Conservation (phyloP, 1,140 invertebrate genomes). For the Drosophila sucinea region DNA sequence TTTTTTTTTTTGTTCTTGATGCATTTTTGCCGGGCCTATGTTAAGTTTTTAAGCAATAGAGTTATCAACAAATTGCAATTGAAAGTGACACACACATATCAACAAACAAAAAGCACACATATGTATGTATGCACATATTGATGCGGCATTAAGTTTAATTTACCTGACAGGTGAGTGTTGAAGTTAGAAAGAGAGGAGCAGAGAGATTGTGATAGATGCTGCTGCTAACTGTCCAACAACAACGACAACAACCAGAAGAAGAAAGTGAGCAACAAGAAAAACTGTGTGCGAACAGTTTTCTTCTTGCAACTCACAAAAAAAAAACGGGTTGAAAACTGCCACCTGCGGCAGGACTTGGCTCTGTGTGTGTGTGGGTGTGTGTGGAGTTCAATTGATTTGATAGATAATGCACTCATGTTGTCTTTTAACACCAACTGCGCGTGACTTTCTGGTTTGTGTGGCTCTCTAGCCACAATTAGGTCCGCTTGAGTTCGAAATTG, state of each 20-base stretch:
- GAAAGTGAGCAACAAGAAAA: conserved; percentile 62
- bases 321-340: conserved; percentile 57
- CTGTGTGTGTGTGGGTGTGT: conserved; percentile 28
- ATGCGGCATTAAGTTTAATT: conserved; percentile 1
- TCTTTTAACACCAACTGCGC: conserved; percentile 58
- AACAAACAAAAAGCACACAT: conserved; percentile 45
- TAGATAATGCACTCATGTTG: conserved; percentile 51
- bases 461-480: conserved; percentile 61
- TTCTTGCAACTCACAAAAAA: conserved; percentile 48
- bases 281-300: conserved; percentile 63
- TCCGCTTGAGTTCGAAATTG: conserved; percentile 68
- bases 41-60: background rate
- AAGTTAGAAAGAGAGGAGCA: conserved; percentile 6
- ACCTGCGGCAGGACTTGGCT: conserved; percentile 46
- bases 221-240: conserved; percentile 32
- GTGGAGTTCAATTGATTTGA: conserved; percentile 59
- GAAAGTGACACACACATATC: conserved; percentile 64
- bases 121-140: conserved; percentile 9
- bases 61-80: conserved; percentile 49
- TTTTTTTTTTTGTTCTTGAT: conserved; percentile 15
- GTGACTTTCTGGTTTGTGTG: conserved; percentile 23
- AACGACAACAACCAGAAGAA: conserved; percentile 49
- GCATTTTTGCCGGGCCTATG: conserved; percentile 34
- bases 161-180: conserved; percentile 9
- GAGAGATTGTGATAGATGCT: conserved; percentile 37